phyloP scores from a whole-genome alignment of 2,113 vertebrate species.

The Tychaedon coryphoeus region DNA sequence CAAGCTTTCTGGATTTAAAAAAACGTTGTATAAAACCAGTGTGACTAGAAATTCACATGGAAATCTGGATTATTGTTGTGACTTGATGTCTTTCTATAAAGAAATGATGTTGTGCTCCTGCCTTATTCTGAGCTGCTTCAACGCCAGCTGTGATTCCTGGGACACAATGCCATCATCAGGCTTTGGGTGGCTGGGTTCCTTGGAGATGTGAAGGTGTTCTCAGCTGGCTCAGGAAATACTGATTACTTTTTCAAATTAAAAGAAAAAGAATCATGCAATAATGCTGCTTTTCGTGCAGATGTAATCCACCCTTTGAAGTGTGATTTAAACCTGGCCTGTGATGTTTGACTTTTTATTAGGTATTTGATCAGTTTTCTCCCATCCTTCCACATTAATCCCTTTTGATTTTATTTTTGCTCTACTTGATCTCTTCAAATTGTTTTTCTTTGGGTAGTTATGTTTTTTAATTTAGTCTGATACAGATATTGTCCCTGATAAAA shows the following conservation, averaged over 20 bases:
- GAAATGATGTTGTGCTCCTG: neutral
- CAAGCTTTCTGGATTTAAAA: neutral
- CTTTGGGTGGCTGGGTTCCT: neutral
- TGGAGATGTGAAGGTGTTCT: neutral
- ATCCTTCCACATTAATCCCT: neutral
- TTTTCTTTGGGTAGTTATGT: neutral
- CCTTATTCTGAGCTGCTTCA: neutral
- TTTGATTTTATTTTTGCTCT: neutral
- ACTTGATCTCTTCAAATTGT: neutral
- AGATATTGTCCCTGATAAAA: neutral
- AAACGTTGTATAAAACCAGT: neutral
- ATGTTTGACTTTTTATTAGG: neutral
- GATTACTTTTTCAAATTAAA: neutral
- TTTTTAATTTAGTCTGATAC: neutral
- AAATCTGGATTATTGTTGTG: neutral
- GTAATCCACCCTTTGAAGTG: neutral
- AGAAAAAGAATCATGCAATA: neutral
- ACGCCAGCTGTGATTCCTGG: rapidly evolving
- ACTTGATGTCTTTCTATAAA: neutral
- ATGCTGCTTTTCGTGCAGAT: neutral
- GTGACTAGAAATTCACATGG: neutral
- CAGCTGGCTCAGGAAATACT: neutral
- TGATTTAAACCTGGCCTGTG: neutral
- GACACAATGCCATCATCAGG: neutral
- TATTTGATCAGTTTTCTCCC: neutral